A percentile compares a stretch with the other conserved stretches of the same genome.
phyloP scores from a whole-genome alignment of 2,797 vertebrate species.

The Luscinia luscinia region DNA sequence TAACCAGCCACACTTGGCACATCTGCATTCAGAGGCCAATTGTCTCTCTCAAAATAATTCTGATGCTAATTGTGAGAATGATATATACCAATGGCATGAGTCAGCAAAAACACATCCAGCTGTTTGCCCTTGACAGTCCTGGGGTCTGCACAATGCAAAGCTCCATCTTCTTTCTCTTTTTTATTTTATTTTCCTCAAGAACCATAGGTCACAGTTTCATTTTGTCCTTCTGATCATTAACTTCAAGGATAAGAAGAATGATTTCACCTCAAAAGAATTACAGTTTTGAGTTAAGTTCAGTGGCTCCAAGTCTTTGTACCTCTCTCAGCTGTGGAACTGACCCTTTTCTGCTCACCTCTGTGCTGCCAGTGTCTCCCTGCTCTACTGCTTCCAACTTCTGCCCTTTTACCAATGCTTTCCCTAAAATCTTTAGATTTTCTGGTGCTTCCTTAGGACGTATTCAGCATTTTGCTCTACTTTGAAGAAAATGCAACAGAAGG shows the following conservation, averaged over 20 bases:
- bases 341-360: not conserved
- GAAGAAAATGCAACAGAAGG: not conserved
- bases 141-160: not conserved
- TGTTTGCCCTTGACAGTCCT: not conserved
- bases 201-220: conserved; percentile 27
- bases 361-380: not conserved
- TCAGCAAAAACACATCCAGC: conserved; percentile 28
- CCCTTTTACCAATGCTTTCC: not conserved
- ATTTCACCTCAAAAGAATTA: conserved; percentile 26
- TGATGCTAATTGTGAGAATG: not conserved
- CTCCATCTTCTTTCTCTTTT: not conserved
- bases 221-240: conserved; percentile 64
- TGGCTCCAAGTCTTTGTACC: not conserved
- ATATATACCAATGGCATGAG: conserved; percentile 17
- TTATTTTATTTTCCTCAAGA: not conserved
- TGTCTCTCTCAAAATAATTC: conserved; percentile 31
- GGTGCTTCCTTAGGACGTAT: not conserved
- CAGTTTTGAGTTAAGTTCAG: not conserved
- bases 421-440: not conserved
- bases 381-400: not conserved
- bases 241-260: conserved; percentile 42
- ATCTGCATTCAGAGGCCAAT: conserved; percentile 8
- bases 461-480: conserved; percentile 13
- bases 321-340: not conserved
- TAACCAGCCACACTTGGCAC: not conserved